Evolutionary conservation across 2,888 invertebrate genomes (phyloP), one percentile per base, ranked within the genome.

Genomic region (Tiphia femorata): DNA sequence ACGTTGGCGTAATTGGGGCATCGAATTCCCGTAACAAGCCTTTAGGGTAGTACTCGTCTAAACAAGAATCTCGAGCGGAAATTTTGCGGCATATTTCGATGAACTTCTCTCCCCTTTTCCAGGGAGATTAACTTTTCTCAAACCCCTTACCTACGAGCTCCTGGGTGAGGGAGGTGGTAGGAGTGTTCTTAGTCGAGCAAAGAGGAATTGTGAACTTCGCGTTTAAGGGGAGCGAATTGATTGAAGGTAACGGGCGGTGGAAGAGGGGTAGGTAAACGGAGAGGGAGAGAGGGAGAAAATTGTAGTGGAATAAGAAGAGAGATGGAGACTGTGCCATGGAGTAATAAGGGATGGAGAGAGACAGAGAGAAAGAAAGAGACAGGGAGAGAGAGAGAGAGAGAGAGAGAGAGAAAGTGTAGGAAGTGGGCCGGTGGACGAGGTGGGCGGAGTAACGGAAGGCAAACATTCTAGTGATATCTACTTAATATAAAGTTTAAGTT

Each of bases 401-500:
- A 35, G 4, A 35, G n/a, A 35, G 8, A n/a, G 14, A 35, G 14
- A 35, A 5, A 35, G 35, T 8, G 14, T 5, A 6, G 14, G 4
- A 14, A n/a, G 37, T 16, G 5, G n/a, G 12, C 2, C 5, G 3
- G 19, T 1, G 16, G 17, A 12, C n/a, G n/a, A n/a, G n/a, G n/a
- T n/a, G n/a, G n/a, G 12, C 2, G 14, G 14, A 33, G 33, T 33
- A 33, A 33, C 33, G 25, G 12, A 12, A 30, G 27, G 43, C 20
- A 37, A 53, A 42, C 40, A 49, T 60, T 50, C 44, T 27, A 38
- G 46, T 63, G 64, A 64, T 62, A 58, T 33, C 58, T 41, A 58
- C 55, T 64, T 63, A 56, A 64, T 64, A 63, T 55, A 58, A 67
- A 63, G 40, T 59, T 60, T 55, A 47, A 61, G 43, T 40, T 59